Evolutionary conservation across 2,113 vertebrate species (phyloP), one percentile per base, ranked within the genome.

Genomic region (Labeo catla): DNA sequence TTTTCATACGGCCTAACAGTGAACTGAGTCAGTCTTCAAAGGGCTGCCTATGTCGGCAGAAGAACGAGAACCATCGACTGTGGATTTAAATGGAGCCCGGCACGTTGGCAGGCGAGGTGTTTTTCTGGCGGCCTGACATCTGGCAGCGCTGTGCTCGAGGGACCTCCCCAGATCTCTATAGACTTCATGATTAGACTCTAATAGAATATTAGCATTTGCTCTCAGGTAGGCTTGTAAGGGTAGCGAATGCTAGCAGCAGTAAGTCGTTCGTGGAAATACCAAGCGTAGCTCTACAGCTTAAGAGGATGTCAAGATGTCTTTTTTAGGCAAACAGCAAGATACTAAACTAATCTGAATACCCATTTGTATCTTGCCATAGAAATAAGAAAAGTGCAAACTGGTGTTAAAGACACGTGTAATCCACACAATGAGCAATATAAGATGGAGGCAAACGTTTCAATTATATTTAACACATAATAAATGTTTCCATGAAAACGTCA

Each of bases 121-220:
- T 95, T 95, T 95, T 95, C 94, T 94, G 93, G 93, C 94, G 92
- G 92, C 91, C 91, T 95, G 95, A 96, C 95, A 95, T 95, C 95
- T 96, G 95, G 94, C 93, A 94, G 93, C 87, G 83, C 93, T 92
- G 90, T 89, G 94, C 95, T 95, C 95, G 90, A 93, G 96, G 95
- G 96, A 95, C 92, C 92, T 92, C 94, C 94, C 92, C 90, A 93
- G 93, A 92, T 95, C 95, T 95, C 94, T 93, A 92, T 84, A 95
- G 95, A 95, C 93, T 93, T 92, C 91, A 93, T 95, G 93, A 95
- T 96, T 96, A 95, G 94, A 90, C 95, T 95, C 93, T 96, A 96
- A 96, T 96, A 96, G 96, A 96, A 96, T 96, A 96, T 95, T 95
- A 95, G 94, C 95, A 95, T 95, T 95, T 94, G 94, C 94, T 96